A percentile compares a stretch with the other conserved stretches of the same genome.
phyloP scores from a whole-genome alignment of 64 coral and sea anemone genomes.

The Orbicella faveolata region DNA sequence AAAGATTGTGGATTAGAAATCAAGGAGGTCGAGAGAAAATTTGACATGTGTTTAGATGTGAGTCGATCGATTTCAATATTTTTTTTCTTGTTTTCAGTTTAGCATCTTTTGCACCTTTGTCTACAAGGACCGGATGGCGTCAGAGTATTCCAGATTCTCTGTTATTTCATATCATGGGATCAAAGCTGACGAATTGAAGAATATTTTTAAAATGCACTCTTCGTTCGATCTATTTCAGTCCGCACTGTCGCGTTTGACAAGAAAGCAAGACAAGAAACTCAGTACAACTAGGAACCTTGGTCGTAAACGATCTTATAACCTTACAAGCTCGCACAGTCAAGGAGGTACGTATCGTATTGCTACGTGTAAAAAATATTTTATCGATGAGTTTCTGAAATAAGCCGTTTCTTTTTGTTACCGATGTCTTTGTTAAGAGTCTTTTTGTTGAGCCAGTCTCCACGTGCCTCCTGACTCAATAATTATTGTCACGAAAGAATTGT shows the following conservation, averaged over 20 bases:
- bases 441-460: constrained; percentile 29
- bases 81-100: background rate
- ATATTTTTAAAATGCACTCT: background rate
- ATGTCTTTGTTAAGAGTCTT: constrained; percentile 17
- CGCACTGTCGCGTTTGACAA: background rate
- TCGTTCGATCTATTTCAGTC: background rate
- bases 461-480: constrained; percentile 16
- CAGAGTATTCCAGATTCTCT: background rate
- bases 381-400: background rate
- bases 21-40: background rate
- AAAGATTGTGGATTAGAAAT: background rate
- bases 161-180: background rate
- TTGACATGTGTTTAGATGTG: background rate
- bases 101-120: background rate
- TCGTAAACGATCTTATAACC: constrained; percentile 10
- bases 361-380: background rate
- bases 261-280: constrained; percentile 12
- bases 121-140: background rate
- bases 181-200: background rate
- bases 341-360: constrained; percentile 2
- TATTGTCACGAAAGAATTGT: constrained; percentile 22
- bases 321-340: background rate
- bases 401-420: background rate
- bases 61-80: background rate
- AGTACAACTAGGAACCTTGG: background rate